These are phyloP conservation scores for Drosophila guanche DNA, from an alignment of 1,140 invertebrate species.

Conservation along the genomic window DNA sequence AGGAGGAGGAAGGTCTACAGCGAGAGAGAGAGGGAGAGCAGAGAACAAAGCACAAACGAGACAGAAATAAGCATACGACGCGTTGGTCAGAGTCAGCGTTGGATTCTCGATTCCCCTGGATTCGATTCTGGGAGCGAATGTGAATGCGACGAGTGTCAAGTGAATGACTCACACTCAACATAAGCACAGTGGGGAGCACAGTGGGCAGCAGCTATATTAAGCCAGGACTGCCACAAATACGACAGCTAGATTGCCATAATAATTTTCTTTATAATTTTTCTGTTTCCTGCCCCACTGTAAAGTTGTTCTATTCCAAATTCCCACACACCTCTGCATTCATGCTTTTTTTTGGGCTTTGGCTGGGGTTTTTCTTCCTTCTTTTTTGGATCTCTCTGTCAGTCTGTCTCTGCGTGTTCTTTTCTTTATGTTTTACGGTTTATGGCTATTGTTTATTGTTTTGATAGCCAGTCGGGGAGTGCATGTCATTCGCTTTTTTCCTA, in stretches of 20 bases:
- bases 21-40: no score
- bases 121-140: no score
- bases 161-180: constrained; percentile 55
- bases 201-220: constrained; percentile 10
- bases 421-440: constrained; percentile 73
- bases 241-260: no score
- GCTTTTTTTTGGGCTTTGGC: constrained; percentile 23
- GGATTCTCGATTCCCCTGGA: not conserved
- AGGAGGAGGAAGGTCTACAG: not conserved
- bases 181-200: constrained; percentile 30
- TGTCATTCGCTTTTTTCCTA: constrained; percentile 44
- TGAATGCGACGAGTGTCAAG: constrained; percentile 30
- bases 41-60: constrained; percentile 1
- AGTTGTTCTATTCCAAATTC: constrained; percentile 27
- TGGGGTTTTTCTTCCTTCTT: constrained; percentile 17
- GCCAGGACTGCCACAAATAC: no score
- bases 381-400: constrained; percentile 25
- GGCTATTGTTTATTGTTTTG: constrained; percentile 69
- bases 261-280: not conserved
- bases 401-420: constrained; percentile 52
- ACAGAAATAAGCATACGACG: constrained; percentile 54
- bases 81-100: constrained; percentile 59
- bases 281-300: not conserved
- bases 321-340: constrained; percentile 34
- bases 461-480: constrained; percentile 15